These are phyloP conservation scores for Buathra laborator DNA, from an alignment of 2,888 invertebrate genomes.

Conservation along the genomic window DNA sequence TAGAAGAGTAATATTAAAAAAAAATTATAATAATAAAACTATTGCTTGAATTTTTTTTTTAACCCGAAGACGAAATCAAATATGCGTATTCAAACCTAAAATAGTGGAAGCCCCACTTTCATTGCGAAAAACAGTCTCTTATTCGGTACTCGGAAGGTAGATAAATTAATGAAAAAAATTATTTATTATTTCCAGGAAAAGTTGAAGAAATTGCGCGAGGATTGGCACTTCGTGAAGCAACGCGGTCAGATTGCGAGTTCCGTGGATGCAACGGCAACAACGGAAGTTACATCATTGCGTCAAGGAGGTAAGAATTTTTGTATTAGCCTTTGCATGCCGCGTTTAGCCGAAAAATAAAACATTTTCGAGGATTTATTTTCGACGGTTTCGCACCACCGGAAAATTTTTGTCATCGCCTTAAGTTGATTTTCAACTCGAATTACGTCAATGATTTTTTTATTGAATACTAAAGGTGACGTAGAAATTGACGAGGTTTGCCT, in stretches of 20 bases:
- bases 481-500: constrained; percentile 5
- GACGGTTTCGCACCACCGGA: too few species aligned
- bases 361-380: too few species aligned
- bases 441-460: not conserved
- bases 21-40: too few species aligned
- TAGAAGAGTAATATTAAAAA: too few species aligned
- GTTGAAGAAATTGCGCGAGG: constrained; percentile 86
- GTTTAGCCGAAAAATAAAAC: too few species aligned
- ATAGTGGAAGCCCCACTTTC: too few species aligned
- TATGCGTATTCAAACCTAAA: too few species aligned
- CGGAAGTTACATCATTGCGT: constrained; percentile 55
- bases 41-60: too few species aligned
- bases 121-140: not conserved
- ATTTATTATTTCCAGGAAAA: constrained; percentile 84
- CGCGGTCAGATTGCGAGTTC: constrained; percentile 74
- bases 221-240: constrained; percentile 86
- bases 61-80: too few species aligned
- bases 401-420: too few species aligned
- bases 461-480: not conserved
- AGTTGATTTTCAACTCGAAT: not conserved
- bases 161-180: not conserved
- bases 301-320: constrained; percentile 75
- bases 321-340: too few species aligned
- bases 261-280: constrained; percentile 45
- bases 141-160: not conserved